A percentile compares a stretch with the other conserved stretches of the same genome.
These are phyloP conservation scores for Pteropus alecto DNA, from an alignment of 2,113 vertebrate genomes.

Conservation along the genomic window DNA sequence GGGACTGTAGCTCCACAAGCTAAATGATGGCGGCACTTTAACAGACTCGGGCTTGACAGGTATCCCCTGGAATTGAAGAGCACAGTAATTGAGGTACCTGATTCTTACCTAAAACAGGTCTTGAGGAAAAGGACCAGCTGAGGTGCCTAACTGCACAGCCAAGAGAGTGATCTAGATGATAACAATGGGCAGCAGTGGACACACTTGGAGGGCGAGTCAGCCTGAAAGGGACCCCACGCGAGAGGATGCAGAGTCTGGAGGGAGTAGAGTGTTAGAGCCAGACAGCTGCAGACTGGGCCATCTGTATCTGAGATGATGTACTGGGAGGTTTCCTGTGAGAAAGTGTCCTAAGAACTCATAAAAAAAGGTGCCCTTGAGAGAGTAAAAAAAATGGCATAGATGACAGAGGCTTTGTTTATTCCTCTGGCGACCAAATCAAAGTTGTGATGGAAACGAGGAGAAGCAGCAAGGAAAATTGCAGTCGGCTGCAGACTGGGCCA, in stretches of 20 bases:
- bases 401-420: too few species aligned
- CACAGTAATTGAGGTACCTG: background rate
- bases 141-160: background rate
- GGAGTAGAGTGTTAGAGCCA: rapidly evolving
- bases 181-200: background rate
- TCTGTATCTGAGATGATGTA: background rate
- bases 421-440: too few species aligned
- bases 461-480: too few species aligned
- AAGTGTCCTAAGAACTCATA: background rate
- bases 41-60: background rate
- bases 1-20: too few species aligned
- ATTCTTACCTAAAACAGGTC: background rate
- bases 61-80: background rate
- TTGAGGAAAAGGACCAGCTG: background rate
- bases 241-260: background rate
- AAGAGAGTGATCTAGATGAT: background rate
- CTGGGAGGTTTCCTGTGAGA: background rate
- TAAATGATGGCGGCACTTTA: background rate
- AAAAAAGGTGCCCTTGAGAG: background rate
- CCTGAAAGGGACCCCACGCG: rapidly evolving
- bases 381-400: too few species aligned
- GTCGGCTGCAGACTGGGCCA: rapidly evolving
- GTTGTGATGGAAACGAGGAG: too few species aligned
- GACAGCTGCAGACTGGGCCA: too few species aligned
- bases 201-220: background rate